Percentiles rank a stretch among this genome's conserved stretches.
These are phyloP conservation scores for Tragopan temminckii DNA, from an alignment of 2,797 vertebrate genomes.

Conservation along the genomic window DNA sequence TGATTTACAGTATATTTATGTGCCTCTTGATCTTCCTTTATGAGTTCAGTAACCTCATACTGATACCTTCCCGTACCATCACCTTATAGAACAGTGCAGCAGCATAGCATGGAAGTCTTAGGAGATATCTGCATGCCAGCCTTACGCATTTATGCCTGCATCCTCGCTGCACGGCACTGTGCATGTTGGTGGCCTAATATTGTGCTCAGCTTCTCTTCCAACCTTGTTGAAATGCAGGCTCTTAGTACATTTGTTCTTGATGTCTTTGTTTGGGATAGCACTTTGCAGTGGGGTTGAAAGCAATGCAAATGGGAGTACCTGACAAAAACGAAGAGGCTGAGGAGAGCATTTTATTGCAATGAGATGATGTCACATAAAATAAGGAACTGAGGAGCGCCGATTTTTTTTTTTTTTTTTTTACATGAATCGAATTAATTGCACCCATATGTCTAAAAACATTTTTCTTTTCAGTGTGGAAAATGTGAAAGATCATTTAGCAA, in stretches of 20 bases:
- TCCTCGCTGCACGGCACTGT: not conserved
- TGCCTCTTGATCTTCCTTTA: not conserved
- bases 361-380: not conserved
- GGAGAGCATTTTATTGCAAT: not conserved
- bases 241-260: not conserved
- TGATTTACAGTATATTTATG: not conserved
- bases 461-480: not conserved
- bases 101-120: not conserved
- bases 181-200: not conserved
- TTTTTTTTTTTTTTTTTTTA: not conserved
- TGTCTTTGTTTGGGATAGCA: not conserved
- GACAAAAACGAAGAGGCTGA: not conserved
- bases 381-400: not conserved
- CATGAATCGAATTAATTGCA: not conserved
- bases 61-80: not conserved
- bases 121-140: rapidly evolving
- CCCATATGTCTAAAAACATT: not conserved
- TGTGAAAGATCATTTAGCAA: not conserved
- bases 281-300: not conserved
- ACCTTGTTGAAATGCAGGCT: not conserved
- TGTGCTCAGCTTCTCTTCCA: not conserved
- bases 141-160: not conserved
- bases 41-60: not conserved
- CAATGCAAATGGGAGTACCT: not conserved
- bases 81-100: not conserved